Base-by-base conservation (phyloP, 2,113 vertebrate genomes). In the Nothocercus julius region DNA sequence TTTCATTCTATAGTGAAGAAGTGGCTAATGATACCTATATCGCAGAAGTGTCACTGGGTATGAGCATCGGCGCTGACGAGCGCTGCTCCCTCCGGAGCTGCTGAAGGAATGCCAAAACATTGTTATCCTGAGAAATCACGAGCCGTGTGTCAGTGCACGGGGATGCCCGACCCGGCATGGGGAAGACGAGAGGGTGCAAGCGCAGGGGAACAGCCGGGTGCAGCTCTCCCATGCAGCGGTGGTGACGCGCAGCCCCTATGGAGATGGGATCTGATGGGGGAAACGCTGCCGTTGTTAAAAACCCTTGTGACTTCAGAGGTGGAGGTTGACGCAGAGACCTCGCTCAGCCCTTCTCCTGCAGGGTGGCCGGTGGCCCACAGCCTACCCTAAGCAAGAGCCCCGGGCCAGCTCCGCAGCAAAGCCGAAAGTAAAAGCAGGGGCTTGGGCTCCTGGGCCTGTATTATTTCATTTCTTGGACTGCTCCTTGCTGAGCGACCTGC, bases 121-220 rank as follows among this genome's bases (percentile, higher is more conserved):
- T n/a, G 12, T 34, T 8, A 72, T 61, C 21, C 11, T 5, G 58
- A 89, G 49, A 82, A 87, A 73, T 12, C 32, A 13, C 24, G 68
- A 40, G 19, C 21, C 28, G 0, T 21, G 4, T 1, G 7, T 27
- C 49, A 7, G 9, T 34, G n/a, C 28, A 18, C 0, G 0, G 44
- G 34, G 14, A 73, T 36, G 27, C 36, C 28, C 63, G 73, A 8
- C 49, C 45, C 20, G 6, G 19, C 36, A n/a, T 13, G 54, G 21
- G 32, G n/a, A 64, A 61, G 24, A 13, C 13, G 56, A 32, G 36
- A 28, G 11, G 3, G 5, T 13, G 14, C 32, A 78, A 44, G 61
- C 49, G 61, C 32, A 15, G 51, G 32, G 21, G 38, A 18, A 24
- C 20, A 30, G 53, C 13, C 56, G 53, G 53, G 80, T 30, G 77